Conservation (phyloP, 2,888 invertebrate genomes). For the Onchidella celtica region DNA sequence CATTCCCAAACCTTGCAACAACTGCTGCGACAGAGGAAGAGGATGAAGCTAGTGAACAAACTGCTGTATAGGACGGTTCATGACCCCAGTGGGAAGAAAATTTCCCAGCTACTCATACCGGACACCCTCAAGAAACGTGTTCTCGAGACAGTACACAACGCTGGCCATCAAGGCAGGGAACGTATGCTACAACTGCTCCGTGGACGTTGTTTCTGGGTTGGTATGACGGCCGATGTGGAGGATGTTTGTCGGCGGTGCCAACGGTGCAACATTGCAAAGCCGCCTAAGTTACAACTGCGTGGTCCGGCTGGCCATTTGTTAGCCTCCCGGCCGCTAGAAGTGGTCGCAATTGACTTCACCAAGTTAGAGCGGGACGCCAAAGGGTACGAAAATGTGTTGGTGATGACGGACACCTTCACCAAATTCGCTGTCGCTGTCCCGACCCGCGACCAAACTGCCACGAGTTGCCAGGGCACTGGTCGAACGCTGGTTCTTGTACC, state of each 20-base stretch:
- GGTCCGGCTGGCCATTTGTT: constrained; percentile 46
- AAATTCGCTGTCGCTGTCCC: too few species aligned
- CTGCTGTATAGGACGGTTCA: background rate
- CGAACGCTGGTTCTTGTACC: too few species aligned
- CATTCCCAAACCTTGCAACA: background rate
- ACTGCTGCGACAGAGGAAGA: background rate
- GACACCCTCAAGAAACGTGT: background rate
- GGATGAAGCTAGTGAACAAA: background rate
- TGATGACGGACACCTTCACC: too few species aligned
- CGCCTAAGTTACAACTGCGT: constrained; percentile 23
- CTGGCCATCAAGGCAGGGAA: constrained; percentile 55
- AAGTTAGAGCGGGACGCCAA: constrained; percentile 51
- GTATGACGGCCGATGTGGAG: too few species aligned
- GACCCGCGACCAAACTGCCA: too few species aligned
- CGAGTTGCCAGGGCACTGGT: too few species aligned
- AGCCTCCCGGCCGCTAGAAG: constrained; percentile 55
- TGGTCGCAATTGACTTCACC: constrained; percentile 59
- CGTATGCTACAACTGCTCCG: constrained; percentile 49
- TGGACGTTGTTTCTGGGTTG: constrained; percentile 53
- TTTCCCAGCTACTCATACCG: background rate
- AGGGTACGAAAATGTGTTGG: constrained; percentile 58
- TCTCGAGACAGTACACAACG: constrained; percentile 45
- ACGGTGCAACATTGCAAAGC: constrained; percentile 52
- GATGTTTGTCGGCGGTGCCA: constrained; percentile 54
- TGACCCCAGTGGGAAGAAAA: background rate